Conservation (phyloP, 2,113 vertebrate genomes). For the Tragelaphus strepsiceros region DNA sequence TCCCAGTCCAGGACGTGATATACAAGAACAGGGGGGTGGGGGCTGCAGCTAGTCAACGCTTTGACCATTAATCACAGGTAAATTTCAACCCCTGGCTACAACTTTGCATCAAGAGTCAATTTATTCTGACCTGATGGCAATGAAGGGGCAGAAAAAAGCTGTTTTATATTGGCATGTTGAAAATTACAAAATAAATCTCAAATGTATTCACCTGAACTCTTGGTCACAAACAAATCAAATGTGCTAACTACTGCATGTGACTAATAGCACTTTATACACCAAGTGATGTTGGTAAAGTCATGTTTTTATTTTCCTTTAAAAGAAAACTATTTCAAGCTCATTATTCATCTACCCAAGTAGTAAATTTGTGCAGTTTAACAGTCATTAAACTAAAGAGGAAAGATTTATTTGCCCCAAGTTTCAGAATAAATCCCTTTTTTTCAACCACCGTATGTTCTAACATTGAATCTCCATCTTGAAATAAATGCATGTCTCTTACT, state of each 20-base stretch:
- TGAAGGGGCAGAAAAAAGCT: slow-evolving; percentile 46
- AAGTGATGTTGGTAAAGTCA: slow-evolving; percentile 51
- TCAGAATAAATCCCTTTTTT: neutral
- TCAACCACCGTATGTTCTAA: neutral
- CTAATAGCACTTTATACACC: slow-evolving; percentile 63
- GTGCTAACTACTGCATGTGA: slow-evolving; percentile 56
- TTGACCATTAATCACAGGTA: slow-evolving; percentile 72
- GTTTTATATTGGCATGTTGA: slow-evolving; percentile 68
- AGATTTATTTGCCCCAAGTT: accelerated
- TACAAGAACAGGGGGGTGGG: slow-evolving; percentile 7
- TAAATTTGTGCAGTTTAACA: slow-evolving; percentile 54
- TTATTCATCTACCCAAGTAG: slow-evolving; percentile 56
- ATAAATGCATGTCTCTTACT: neutral
- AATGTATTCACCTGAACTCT: slow-evolving; percentile 63
- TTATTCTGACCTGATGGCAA: slow-evolving; percentile 73
- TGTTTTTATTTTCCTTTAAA: slow-evolving; percentile 66
- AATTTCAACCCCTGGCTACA: slow-evolving; percentile 72
- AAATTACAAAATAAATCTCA: slow-evolving; percentile 81
- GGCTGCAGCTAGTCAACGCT: slow-evolving; percentile 15
- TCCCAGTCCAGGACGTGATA: slow-evolving; percentile 58
- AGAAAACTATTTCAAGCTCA: slow-evolving; percentile 57
- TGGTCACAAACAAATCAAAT: slow-evolving; percentile 75
- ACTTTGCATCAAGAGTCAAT: slow-evolving; percentile 71
- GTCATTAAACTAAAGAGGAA: slow-evolving; percentile 20
- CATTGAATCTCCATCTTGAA: slow-evolving; percentile 18